phyloP scores from a whole-genome alignment of 2,113 vertebrate species.

The Hippoglossus stenolepis region DNA sequence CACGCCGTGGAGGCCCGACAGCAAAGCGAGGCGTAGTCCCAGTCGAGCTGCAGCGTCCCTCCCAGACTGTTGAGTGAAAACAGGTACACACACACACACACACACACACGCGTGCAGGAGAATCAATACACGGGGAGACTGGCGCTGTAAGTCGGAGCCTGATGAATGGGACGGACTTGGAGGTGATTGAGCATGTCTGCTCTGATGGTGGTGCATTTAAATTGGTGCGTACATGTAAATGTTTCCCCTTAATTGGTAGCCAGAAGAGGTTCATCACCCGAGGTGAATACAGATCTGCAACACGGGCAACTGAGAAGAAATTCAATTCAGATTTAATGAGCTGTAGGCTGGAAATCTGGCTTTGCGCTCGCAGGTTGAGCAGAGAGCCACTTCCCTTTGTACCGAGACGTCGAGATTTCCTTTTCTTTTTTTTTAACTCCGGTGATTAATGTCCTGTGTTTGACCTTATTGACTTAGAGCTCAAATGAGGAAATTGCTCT shows the following conservation, averaged over 20 bases:
- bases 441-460: slow-evolving; percentile 68
- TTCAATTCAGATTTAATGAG: slow-evolving; percentile 81
- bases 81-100: slow-evolving; percentile 19
- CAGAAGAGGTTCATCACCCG: slow-evolving; percentile 70
- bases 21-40: slow-evolving; percentile 16
- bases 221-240: slow-evolving; percentile 74
- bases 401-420: neutral
- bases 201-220: slow-evolving; percentile 67
- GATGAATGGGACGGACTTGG: slow-evolving; percentile 68
- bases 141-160: slow-evolving; percentile 56
- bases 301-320: slow-evolving; percentile 69
- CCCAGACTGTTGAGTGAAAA: slow-evolving; percentile 20
- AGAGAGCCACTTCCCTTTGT: slow-evolving; percentile 39
- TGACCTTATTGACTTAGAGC: slow-evolving; percentile 68
- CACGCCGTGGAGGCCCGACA: slow-evolving; percentile 27
- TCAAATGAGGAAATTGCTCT: slow-evolving; percentile 65
- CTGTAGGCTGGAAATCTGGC: slow-evolving; percentile 58
- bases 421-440: slow-evolving; percentile 17
- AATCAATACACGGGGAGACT: slow-evolving; percentile 56
- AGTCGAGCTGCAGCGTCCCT: slow-evolving; percentile 19
- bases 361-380: slow-evolving; percentile 57
- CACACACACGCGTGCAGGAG: slow-evolving; percentile 15
- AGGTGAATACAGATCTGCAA: slow-evolving; percentile 74
- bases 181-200: slow-evolving; percentile 74
- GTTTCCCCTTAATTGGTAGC: slow-evolving; percentile 76